These are phyloP conservation scores for Mormoops blainvillei DNA, from an alignment of 2,113 vertebrate genomes.

Conservation along the genomic window DNA sequence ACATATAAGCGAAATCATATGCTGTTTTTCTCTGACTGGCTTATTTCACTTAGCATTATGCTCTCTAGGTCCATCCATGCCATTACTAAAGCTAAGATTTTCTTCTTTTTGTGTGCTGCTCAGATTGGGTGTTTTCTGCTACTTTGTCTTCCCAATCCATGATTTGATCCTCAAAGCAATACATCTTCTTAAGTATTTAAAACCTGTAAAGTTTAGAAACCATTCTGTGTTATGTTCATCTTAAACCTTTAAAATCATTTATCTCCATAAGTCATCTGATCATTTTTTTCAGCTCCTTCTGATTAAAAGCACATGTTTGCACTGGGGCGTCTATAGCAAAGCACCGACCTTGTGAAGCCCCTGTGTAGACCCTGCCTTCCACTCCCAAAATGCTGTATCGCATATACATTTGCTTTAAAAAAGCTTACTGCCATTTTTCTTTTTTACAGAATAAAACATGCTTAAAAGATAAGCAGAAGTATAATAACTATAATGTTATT, in stretches of 20 bases:
- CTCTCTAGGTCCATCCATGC: no score
- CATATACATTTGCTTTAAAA: not conserved
- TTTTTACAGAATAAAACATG: not conserved
- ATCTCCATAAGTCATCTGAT: not conserved
- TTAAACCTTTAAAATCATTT: conserved; percentile 13
- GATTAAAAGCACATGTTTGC: not conserved
- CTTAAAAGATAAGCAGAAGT: conserved; percentile 25
- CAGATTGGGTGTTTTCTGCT: no score
- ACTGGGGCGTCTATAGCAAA: not conserved
- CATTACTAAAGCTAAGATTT: no score
- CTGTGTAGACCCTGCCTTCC: not conserved
- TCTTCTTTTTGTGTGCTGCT: no score
- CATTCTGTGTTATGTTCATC: not conserved
- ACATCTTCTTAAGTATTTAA: conserved; percentile 3
- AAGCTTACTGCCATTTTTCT: not conserved
- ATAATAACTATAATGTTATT: not conserved
- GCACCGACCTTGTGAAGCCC: not conserved
- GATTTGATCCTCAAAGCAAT: not conserved
- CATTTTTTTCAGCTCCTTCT: not conserved
- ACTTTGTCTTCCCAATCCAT: no score
- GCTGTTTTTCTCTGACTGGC: no score
- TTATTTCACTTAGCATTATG: no score
- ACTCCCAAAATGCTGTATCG: not conserved
- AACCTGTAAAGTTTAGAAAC: conserved; percentile 11
- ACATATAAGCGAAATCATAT: no score